A percentile compares a stretch with the other conserved stretches of the same genome.
phyloP scores from a whole-genome alignment of 2,888 invertebrate genomes.

The Cephus sareptanus region DNA sequence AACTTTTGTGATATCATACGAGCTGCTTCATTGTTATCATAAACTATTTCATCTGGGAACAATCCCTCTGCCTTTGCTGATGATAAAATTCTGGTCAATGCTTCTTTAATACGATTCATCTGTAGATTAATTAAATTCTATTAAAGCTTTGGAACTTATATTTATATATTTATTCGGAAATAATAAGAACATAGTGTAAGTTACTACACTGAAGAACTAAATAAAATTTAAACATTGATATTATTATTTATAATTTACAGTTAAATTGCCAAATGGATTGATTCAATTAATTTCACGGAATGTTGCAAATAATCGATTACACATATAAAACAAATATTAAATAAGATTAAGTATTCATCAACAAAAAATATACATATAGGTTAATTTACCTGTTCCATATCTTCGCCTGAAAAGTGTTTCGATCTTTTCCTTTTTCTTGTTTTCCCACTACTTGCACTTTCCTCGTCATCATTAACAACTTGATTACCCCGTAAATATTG shows the following conservation, averaged over 20 bases:
- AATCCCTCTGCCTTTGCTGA: constrained; percentile 40
- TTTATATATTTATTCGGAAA: neutral
- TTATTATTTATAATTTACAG: neutral
- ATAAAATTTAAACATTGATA: constrained; percentile 8
- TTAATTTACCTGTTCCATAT: constrained; percentile 45
- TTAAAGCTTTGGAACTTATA: constrained; percentile 34
- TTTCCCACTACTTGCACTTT: constrained; percentile 47
- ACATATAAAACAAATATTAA: neutral
- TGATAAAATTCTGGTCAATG: constrained; percentile 42
- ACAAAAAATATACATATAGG: constrained; percentile 3
- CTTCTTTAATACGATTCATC: constrained; percentile 51
- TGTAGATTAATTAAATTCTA: constrained; percentile 35
- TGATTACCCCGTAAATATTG: constrained; percentile 64
- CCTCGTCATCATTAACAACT: constrained; percentile 22
- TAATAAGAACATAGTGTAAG: neutral
- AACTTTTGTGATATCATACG: constrained; percentile 59
- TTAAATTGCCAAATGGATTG: neutral
- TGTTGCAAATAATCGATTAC: neutral
- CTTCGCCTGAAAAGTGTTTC: constrained; percentile 37
- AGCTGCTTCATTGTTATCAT: constrained; percentile 60
- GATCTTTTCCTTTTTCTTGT: constrained; percentile 49
- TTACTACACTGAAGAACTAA: neutral
- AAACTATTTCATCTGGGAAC: constrained; percentile 34
- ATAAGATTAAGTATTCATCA: neutral
- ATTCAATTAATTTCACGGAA: neutral